Conservation (phyloP, 2,113 vertebrate genomes). For the Plectropomus leopardus region DNA sequence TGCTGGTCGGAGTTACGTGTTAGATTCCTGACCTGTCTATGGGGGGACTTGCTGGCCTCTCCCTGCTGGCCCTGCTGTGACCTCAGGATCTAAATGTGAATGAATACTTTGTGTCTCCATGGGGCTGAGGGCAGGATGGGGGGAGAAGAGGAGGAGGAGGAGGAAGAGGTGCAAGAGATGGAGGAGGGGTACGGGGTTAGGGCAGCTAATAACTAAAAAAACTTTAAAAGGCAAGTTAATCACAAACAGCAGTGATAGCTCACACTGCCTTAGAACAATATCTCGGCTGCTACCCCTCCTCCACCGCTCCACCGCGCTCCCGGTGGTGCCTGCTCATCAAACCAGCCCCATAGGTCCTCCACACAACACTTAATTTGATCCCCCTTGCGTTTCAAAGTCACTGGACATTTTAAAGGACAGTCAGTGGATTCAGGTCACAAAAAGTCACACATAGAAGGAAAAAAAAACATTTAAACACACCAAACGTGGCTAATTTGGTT, state of each 20-base stretch:
- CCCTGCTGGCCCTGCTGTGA: constrained; percentile 87
- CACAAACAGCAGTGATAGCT: constrained; percentile 86
- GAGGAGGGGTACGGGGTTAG: constrained; percentile 71
- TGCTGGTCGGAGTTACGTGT: constrained; percentile 79
- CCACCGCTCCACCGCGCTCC: constrained; percentile 28
- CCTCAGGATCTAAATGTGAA: constrained; percentile 89
- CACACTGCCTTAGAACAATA: constrained; percentile 81
- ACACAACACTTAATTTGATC: constrained; percentile 79
- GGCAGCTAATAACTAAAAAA: constrained; percentile 84
- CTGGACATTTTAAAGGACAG: constrained; percentile 67
- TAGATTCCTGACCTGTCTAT: constrained; percentile 86
- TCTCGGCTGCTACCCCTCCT: constrained; percentile 47
- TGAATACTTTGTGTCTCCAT: constrained; percentile 88
- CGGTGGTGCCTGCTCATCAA: constrained; percentile 63
- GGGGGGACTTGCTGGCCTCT: constrained; percentile 75
- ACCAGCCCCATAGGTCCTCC: constrained; percentile 53
- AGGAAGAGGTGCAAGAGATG: constrained; percentile 62
- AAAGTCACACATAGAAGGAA: constrained; percentile 44
- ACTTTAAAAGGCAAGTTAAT: constrained; percentile 87
- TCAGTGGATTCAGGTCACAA: constrained; percentile 60
- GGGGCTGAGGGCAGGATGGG: constrained; percentile 75
- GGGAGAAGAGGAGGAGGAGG: constrained; percentile 30
- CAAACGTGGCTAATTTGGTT: constrained; percentile 25
- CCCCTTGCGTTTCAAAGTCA: constrained; percentile 73
- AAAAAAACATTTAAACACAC: constrained; percentile 33